phyloP scores from a whole-genome alignment of 2,113 vertebrate species.

The Fulica atra region DNA sequence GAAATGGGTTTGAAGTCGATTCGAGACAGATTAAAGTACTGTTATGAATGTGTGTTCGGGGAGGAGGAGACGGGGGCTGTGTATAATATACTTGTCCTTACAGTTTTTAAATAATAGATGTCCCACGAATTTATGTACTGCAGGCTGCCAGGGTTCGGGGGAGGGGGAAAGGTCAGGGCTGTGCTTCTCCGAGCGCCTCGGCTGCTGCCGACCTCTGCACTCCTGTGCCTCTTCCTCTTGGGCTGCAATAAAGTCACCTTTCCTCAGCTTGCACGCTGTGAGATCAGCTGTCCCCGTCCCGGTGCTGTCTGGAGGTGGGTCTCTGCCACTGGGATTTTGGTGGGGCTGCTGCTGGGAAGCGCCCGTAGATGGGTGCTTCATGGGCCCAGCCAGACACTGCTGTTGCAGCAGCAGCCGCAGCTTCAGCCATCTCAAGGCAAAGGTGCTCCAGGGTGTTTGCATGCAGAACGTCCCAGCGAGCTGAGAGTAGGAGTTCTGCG shows the following conservation, averaged over 20 bases:
- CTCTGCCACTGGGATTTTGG: not conserved
- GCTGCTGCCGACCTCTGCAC: not conserved
- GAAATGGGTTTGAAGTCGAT: conserved; percentile 85
- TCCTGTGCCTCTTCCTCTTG: not conserved
- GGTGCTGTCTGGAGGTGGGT: not conserved
- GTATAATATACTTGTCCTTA: conserved; percentile 78
- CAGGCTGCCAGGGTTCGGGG: conserved; percentile 67
- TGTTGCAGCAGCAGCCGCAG: fast-evolving
- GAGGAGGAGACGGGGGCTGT: conserved; percentile 68
- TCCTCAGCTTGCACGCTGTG: not conserved
- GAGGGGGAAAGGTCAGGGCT: conserved; percentile 71
- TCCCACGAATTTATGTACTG: conserved; percentile 73
- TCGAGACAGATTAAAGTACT: conserved; percentile 84
- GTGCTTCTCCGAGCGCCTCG: conserved; percentile 47
- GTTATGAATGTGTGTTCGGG: conserved; percentile 79
- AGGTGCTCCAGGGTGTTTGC: fast-evolving
- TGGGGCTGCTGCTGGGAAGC: not conserved
- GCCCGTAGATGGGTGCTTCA: too few relatives aligned
- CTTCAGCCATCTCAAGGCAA: not conserved
- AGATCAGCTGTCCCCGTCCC: not conserved
- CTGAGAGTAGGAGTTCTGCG: not conserved
- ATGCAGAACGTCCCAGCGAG: not conserved
- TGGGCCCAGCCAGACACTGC: not conserved
- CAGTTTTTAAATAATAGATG: conserved; percentile 84
- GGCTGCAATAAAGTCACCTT: not conserved